Percentiles rank a stretch among this genome's conserved stretches.
These are phyloP conservation scores for Euplagia quadripunctaria DNA, from an alignment of 2,888 invertebrate genomes.

Conservation along the genomic window DNA sequence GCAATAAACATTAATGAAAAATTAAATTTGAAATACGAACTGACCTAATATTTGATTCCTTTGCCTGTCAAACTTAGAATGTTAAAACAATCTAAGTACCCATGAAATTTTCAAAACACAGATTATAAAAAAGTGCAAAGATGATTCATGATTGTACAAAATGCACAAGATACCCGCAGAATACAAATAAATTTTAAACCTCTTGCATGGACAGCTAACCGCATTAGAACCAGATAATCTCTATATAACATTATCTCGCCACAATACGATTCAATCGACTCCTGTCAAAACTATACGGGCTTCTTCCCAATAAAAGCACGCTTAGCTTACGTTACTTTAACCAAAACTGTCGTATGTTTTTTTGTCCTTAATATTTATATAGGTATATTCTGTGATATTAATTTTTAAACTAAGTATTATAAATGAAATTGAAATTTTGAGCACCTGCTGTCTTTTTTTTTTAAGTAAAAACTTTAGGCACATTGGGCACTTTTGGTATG, in stretches of 20 bases:
- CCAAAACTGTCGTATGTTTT: background rate
- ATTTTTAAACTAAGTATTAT: too few relatives aligned
- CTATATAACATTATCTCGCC: constrained; percentile 51
- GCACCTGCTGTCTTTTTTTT: too few relatives aligned
- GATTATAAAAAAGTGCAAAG: background rate
- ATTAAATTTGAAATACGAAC: too few relatives aligned
- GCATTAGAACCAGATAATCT: constrained; percentile 39
- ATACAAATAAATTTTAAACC: constrained; percentile 11
- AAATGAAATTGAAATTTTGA: too few relatives aligned
- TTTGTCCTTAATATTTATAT: too few relatives aligned
- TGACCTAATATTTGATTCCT: background rate
- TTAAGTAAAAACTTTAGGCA: too few relatives aligned
- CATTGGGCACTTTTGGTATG: too few relatives aligned
- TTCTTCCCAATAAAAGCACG: constrained; percentile 29
- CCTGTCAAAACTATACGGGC: constrained; percentile 70
- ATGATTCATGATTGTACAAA: background rate
- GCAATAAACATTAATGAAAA: too few relatives aligned
- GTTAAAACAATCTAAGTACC: background rate
- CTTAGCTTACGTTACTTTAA: constrained; percentile 31
- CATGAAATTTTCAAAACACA: background rate
- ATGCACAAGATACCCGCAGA: constrained; percentile 14
- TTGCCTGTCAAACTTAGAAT: background rate
- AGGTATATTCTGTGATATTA: too few relatives aligned
- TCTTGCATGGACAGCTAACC: constrained; percentile 11
- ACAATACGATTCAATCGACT: constrained; percentile 64